Evolutionary conservation across 2,113 vertebrate species (phyloP).

Genomic region (Rhabdomys dilectus): DNA sequence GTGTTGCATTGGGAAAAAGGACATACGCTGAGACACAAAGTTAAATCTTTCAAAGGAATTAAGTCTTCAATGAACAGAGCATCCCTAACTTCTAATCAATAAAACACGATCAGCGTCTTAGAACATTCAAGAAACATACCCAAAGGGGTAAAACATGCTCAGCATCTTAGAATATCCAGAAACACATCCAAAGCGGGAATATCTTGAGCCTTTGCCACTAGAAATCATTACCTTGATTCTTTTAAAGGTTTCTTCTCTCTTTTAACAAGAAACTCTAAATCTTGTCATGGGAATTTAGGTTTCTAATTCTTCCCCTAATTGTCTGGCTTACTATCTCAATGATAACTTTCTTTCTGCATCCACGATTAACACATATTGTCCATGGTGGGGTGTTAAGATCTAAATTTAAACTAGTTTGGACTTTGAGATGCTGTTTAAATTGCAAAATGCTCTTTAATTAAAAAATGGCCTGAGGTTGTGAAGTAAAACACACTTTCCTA

Average conservation of each 20-base stretch:
- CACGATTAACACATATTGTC: background rate
- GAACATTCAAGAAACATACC: background rate
- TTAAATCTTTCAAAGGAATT: background rate
- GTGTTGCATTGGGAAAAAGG: background rate
- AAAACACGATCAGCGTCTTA: background rate
- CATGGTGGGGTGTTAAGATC: slow-evolving; percentile 24
- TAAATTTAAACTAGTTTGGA: slow-evolving; percentile 38
- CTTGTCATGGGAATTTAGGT: background rate
- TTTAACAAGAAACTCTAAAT: background rate
- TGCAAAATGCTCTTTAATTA: slow-evolving; percentile 14
- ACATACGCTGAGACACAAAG: background rate
- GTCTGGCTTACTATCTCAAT: background rate
- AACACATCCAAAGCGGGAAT: background rate
- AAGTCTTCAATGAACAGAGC: background rate
- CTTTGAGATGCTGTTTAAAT: background rate
- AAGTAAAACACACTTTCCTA: slow-evolving; percentile 33
- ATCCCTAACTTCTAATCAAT: background rate
- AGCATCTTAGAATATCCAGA: background rate
- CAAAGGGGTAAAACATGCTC: background rate
- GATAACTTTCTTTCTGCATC: slow-evolving; percentile 25
- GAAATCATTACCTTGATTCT: background rate
- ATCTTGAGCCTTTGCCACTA: background rate
- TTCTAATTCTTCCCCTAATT: background rate
- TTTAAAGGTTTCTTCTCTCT: background rate
- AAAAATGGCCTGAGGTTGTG: background rate